Evolutionary conservation across 2,888 invertebrate species (phyloP).

Genomic region (Aphidius colemani): DNA sequence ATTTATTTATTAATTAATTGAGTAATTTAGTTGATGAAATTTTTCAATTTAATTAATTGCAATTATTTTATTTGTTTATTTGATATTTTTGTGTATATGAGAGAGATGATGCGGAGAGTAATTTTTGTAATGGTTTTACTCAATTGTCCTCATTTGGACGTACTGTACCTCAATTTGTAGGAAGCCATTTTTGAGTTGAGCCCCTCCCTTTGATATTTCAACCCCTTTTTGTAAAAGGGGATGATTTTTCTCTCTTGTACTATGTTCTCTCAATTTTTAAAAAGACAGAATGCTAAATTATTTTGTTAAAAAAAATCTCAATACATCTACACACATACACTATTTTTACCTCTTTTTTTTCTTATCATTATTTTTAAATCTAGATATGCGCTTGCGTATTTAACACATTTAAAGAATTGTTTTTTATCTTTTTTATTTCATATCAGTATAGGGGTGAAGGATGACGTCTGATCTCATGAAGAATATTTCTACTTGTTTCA

Average conservation of each 20-base stretch:
- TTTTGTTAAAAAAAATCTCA: too few species aligned
- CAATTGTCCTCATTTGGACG: slow-evolving; percentile 50
- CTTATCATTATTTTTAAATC: too few species aligned
- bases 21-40: slow-evolving; percentile 31
- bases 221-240: slow-evolving; percentile 27
- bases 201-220: slow-evolving; percentile 55
- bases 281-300: too few species aligned
- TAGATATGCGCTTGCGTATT: too few species aligned
- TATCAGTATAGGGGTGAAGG: too few species aligned
- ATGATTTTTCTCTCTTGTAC: slow-evolving; percentile 7
- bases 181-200: slow-evolving; percentile 55
- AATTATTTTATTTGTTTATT: slow-evolving; percentile 6
- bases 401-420: too few species aligned
- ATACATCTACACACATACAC: too few species aligned
- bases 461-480: too few species aligned
- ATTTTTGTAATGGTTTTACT: slow-evolving; percentile 35
- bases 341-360: too few species aligned
- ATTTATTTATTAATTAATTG: too few species aligned
- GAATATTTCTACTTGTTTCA: too few species aligned
- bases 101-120: slow-evolving; percentile 44
- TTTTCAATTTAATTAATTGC: slow-evolving; percentile 26
- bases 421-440: too few species aligned
- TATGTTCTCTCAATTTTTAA: slow-evolving; percentile 9
- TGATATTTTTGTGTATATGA: not conserved
- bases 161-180: slow-evolving; percentile 50